A percentile compares a stretch with the other conserved stretches of the same genome.
Conservation (phyloP, 2,888 invertebrate genomes). For the Dyspetes luteomarginatus region DNA sequence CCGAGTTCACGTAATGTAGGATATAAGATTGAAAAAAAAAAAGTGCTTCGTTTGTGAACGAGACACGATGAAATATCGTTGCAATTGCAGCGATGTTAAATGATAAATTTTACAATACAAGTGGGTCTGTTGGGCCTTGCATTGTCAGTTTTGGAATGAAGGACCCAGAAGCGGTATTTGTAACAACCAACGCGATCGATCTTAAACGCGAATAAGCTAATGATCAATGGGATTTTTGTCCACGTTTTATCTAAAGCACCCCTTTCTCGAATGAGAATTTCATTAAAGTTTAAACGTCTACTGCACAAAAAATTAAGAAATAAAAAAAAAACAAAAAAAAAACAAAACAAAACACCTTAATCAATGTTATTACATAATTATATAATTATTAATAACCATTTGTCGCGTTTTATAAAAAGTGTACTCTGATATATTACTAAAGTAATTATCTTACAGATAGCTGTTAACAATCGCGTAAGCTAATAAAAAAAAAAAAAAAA, state of each 20-base stretch:
- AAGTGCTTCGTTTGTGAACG: slow-evolving; percentile 68
- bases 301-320: slow-evolving; percentile 83
- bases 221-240: slow-evolving; percentile 73
- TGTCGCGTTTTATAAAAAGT: slow-evolving; percentile 83
- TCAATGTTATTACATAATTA: slow-evolving; percentile 81
- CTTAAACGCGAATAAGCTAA: slow-evolving; percentile 39
- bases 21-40: slow-evolving; percentile 53
- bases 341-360: slow-evolving; percentile 76
- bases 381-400: slow-evolving; percentile 78
- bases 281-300: slow-evolving; percentile 82
- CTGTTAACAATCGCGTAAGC: slow-evolving; percentile 73
- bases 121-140: slow-evolving; percentile 44
- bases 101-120: slow-evolving; percentile 46
- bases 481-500: slow-evolving; percentile 51
- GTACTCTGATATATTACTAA: slow-evolving; percentile 80
- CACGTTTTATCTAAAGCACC: slow-evolving; percentile 81
- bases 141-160: slow-evolving; percentile 48
- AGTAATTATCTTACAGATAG: slow-evolving; percentile 78
- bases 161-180: slow-evolving; percentile 38
- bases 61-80: slow-evolving; percentile 17
- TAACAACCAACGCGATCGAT: slow-evolving; percentile 49
- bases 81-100: slow-evolving; percentile 23
- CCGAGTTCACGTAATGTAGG: slow-evolving; percentile 69
- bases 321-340: slow-evolving; percentile 43
- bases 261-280: slow-evolving; percentile 76